Base-by-base conservation (phyloP, 2,888 invertebrate genomes). In the Rhagonycha lutea region DNA sequence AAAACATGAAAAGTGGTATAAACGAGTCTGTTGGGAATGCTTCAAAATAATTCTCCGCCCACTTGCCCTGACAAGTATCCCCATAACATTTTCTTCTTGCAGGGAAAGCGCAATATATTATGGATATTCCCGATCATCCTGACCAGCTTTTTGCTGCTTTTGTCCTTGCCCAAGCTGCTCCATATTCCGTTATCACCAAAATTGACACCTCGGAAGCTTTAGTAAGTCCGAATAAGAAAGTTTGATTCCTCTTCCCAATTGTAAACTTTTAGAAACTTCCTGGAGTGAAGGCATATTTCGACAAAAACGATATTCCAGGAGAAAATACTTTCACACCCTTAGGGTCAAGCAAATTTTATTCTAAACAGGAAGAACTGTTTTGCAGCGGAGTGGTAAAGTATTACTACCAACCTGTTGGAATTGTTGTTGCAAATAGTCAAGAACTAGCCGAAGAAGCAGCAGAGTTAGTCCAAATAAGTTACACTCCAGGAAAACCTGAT, bases 391-490 rank as follows among this genome's bases (percentile, higher is more conserved):
- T 87, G 23, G 88, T 93, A 0, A 83, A 86, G 10, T 94, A 90
- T 84, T 90, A 92, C 77, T 92, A 94, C 0, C 95, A 96, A 82
- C 92, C 94, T 0, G 82, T 95, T 1, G 96, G 93, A 0, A 82
- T 95, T 0, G 88, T 96, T 11, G 91, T 92, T 0, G 95, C 95
- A 0, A 89, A 87, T 11, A 90, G 89, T 0, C 90, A 90, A 24
- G 88, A 87, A 0, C 80, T 91, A 29, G 93, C 93, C 0, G 89
- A 91, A 75, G 86, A 88, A 75, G 92, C 92, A 0, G 90, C 90
- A 0, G 86, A 88, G 18, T 85, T 90, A 68, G 91, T 93, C 0
- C 88, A 89, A 81, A 87, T 92, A 0, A 88, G 87, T 63, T 92
- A 92, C 75, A 88, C 87, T 68, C 87, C 87, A 10, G 83, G 87